Evolutionary conservation across 37 sponge, comb jelly and placozoan genomes (phyloP), one percentile per base, ranked within the genome.

Genomic region (Chondrosia reniformis): DNA sequence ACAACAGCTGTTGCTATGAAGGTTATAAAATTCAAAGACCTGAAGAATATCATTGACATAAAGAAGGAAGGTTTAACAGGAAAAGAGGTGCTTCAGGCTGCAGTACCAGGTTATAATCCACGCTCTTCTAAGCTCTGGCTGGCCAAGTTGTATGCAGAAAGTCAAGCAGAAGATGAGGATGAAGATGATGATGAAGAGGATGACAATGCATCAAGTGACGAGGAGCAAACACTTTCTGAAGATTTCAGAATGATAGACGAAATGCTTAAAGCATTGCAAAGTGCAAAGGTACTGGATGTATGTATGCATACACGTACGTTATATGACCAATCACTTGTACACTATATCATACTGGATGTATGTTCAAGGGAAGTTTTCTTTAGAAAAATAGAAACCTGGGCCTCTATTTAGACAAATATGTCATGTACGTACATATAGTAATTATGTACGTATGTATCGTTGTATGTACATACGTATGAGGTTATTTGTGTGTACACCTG

Each of bases 31-130:
- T 21, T 40, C 21, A 44, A 40, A 25, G 72, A 69, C 1, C 3
- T 69, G 13, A 39, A 69, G 72, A 3, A 41, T 21, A 43, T 69
- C 43, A 17, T 9, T 2, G 42, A 13, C 9, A 41, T 69, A n/a
- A 69, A 69, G 72, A 13, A 69, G 42, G 7, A 69, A 39, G 72
- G 72, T 1, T 25, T 34, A 1, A 69, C 72, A 10, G 72, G 72
- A 40, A 36, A 39, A 2, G 42, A 69, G 72, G 15, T 69, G 19
- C 37, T 69, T 17, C 39, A 40, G 72, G 19, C 41, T 41, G 21
- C 24, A 34, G 6, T 69, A 10, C 43, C 72, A 13, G 21, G 7
- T 6, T 56, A 8, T 6, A 28, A 28, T 24, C 58, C 58, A 28
- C 58, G 7, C 7, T 28, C 27, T 28, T 8, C 7, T 24, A 56